Percentiles rank a stretch among this genome's conserved stretches.
phyloP scores from a whole-genome alignment of 1,140 invertebrate species.

The Drosophila albomicans region DNA sequence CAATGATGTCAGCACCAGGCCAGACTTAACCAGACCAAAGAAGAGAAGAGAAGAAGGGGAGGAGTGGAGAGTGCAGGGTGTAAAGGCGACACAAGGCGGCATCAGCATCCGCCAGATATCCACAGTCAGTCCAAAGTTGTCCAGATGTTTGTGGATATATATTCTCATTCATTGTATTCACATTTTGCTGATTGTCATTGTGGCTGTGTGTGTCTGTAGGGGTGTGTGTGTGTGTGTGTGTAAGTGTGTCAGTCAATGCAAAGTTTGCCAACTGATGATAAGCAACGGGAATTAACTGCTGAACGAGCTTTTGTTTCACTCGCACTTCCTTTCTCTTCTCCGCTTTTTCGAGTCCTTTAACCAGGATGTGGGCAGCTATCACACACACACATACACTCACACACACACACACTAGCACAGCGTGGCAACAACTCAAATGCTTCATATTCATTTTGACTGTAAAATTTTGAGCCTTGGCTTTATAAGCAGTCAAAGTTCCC shows the following conservation, averaged over 20 bases:
- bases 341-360: neutral
- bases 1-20: constrained; percentile 75
- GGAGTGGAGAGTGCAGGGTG: constrained; percentile 1
- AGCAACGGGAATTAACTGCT: constrained; percentile 55
- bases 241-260: constrained; percentile 50
- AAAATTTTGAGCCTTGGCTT: constrained; percentile 41
- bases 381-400: constrained; percentile 22
- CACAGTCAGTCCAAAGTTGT: constrained; percentile 41
- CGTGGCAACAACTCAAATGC: constrained; percentile 20
- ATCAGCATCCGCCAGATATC: constrained; percentile 40
- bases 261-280: constrained; percentile 60
- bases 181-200: constrained; percentile 49
- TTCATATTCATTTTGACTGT: constrained; percentile 46
- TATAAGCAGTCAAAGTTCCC: constrained; percentile 37
- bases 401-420: neutral
- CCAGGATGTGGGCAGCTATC: constrained; percentile 33
- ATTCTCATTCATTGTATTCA: constrained; percentile 49
- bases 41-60: too few species aligned
- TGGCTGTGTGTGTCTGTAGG: neutral
- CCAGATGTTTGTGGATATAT: constrained; percentile 57
- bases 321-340: neutral
- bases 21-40: constrained; percentile 49
- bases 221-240: constrained; percentile 18
- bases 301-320: constrained; percentile 16
- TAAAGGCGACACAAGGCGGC: constrained; percentile 15